Base-by-base conservation (phyloP, 2,888 invertebrate genomes). In the Zaprionus obscuricornis region DNA sequence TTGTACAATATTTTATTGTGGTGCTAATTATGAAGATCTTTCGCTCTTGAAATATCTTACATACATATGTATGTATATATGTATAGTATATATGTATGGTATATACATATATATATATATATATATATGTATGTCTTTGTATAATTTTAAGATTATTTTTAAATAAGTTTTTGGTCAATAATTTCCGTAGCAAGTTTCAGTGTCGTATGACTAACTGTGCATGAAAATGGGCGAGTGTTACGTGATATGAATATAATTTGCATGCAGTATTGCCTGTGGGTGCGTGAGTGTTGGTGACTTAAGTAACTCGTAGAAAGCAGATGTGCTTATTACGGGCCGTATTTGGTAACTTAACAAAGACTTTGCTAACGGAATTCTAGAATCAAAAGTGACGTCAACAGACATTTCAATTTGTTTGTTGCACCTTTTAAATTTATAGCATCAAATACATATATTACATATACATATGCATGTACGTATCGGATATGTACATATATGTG, bases 261-360 rank as follows among this genome's bases (percentile, higher is more conserved):
- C 71, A 65, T 50, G 71, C n/a, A n/a, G n/a, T 66, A 51, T 55
- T 47, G 33, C 20, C 14, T 50, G 45, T 27, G 43, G 47, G 27
- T 31, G 29, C 18, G 17, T 7, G 18, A 40, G 46, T 42, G 45
- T 50, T 40, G n/a, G n/a, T n/a, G n/a, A n/a, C n/a, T n/a, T n/a
- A n/a, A n/a, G n/a, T n/a, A n/a, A n/a, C n/a, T n/a, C n/a, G n/a
- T 68, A 58, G 85, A 77, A 85, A 82, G 85, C 85, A 85, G 82
- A 68, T 71, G 72, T 60, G 66, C 57, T 70, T 74, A 47, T 69
- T 69, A 52, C 33, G 55, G n/a, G 82, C 85, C 83, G 37, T 85
- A 85, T 85, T 82, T 85, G 76, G 83, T 20, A 47, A 26, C 34
- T 51, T 60, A 68, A 67, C 68, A 73, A 73, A 24, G 5, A 24